Evolutionary conservation across 2,113 vertebrate species (phyloP).

Genomic region (Microtus pennsylvanicus): DNA sequence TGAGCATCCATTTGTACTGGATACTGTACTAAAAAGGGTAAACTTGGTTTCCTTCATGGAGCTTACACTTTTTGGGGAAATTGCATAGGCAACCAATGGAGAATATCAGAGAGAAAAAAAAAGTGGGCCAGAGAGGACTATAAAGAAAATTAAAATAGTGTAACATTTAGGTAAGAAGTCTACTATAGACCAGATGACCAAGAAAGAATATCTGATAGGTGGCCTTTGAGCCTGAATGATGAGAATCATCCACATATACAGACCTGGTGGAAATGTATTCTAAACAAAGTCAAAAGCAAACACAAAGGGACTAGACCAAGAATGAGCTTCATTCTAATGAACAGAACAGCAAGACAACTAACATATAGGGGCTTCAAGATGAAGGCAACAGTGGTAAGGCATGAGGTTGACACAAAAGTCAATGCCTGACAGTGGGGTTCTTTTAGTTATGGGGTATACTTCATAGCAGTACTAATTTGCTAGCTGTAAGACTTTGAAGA

Average conservation of each 20-base stretch:
- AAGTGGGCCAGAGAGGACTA: neutral
- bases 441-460: neutral
- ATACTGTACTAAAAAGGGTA: neutral
- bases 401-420: neutral
- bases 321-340: constrained; percentile 14
- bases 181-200: neutral
- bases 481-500: neutral
- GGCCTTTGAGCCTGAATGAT: neutral
- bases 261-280: neutral
- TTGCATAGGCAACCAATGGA: neutral
- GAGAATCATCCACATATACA: neutral
- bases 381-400: neutral
- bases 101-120: neutral
- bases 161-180: neutral
- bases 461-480: neutral
- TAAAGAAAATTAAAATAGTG: neutral
- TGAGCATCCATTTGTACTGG: neutral
- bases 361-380: neutral
- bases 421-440: neutral
- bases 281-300: constrained; percentile 24
- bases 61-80: neutral
- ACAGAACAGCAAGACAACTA: neutral
- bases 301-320: neutral
- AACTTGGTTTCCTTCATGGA: neutral
- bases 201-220: neutral